phyloP scores from a whole-genome alignment of 2,888 invertebrate species.

The Leptopterna dolabrata region DNA sequence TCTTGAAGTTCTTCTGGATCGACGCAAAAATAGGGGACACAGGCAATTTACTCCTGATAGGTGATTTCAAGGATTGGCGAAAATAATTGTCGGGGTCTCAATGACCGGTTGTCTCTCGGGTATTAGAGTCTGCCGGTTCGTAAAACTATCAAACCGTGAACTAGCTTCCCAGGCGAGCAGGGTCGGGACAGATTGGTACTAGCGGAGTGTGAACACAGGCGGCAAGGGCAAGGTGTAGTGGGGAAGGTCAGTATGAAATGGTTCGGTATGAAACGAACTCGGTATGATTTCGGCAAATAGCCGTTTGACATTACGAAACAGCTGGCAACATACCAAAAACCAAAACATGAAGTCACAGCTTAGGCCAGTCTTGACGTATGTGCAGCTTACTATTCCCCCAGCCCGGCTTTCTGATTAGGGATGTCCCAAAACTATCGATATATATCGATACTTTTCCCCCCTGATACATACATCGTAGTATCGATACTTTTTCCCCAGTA shows the following conservation, averaged over 20 bases:
- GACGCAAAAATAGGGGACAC: not conserved
- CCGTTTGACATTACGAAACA: too few species aligned
- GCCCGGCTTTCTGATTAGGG: too few species aligned
- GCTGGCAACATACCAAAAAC: too few species aligned
- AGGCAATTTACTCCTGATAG: not conserved
- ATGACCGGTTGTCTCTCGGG: not conserved
- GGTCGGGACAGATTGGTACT: not conserved
- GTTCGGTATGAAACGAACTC: too few species aligned
- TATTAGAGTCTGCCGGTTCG: not conserved
- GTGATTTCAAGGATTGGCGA: not conserved
- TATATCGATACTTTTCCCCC: too few species aligned
- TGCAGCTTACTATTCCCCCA: too few species aligned
- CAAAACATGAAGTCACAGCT: too few species aligned
- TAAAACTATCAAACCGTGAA: not conserved
- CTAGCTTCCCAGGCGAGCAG: not conserved
- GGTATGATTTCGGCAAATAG: too few species aligned
- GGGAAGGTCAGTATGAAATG: not conserved
- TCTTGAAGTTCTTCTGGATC: not conserved
- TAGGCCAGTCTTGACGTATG: too few species aligned
- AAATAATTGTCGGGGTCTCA: not conserved
- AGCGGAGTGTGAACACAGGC: not conserved
- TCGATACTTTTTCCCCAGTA: too few species aligned
- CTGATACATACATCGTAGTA: too few species aligned
- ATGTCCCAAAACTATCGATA: too few species aligned
- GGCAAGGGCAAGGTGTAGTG: not conserved